A percentile compares a stretch with the other conserved stretches of the same genome.
These are phyloP conservation scores for Eupithecia inturbata DNA, from an alignment of 2,888 invertebrate genomes.

Conservation along the genomic window DNA sequence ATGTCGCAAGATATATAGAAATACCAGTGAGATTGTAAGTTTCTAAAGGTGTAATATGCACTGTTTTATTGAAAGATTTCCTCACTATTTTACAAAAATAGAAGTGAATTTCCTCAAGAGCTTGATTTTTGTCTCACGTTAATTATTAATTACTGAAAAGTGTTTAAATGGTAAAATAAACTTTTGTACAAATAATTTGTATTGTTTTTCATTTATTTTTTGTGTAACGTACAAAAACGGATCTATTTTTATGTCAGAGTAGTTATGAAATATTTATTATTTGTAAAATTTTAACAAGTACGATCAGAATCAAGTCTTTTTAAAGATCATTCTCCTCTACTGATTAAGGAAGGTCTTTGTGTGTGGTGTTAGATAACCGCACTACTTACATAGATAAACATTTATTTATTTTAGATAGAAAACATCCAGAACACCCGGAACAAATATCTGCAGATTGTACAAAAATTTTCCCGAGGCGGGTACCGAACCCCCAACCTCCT, in stretches of 20 bases:
- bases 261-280: too few species aligned
- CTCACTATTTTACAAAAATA: conserved; percentile 5
- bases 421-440: too few species aligned
- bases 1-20: neutral
- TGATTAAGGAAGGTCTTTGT: neutral
- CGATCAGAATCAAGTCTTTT: too few species aligned
- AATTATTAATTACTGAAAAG: neutral
- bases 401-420: too few species aligned
- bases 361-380: too few species aligned
- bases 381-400: too few species aligned
- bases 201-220: neutral
- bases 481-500: too few species aligned
- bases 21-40: neutral
- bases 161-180: neutral
- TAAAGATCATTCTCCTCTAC: too few species aligned
- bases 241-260: too few species aligned
- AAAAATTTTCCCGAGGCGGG: too few species aligned
- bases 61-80: neutral
- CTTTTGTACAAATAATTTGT: neutral
- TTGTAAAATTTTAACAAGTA: too few species aligned
- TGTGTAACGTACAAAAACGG: neutral
- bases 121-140: neutral
- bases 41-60: neutral
- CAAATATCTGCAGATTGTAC: too few species aligned
- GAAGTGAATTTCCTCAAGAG: neutral